These are phyloP conservation scores for Solea solea DNA, from an alignment of 2,113 vertebrate species.

Conservation along the genomic window DNA sequence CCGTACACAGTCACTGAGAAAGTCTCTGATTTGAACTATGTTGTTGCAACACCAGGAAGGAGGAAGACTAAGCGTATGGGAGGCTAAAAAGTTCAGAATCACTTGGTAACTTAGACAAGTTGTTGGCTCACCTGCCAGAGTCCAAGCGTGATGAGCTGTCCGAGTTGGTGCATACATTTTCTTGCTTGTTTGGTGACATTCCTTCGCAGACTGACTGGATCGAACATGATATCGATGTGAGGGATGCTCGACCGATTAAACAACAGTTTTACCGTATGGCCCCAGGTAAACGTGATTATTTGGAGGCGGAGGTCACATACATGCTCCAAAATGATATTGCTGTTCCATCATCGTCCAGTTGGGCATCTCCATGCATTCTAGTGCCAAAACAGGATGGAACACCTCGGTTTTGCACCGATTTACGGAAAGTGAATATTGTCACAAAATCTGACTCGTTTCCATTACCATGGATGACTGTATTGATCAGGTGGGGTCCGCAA, in stretches of 20 bases:
- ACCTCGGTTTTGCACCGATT: background rate
- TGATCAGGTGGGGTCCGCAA: background rate
- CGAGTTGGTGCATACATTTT: no score
- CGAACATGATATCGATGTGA: background rate
- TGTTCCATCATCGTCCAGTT: background rate
- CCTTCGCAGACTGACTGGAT: background rate
- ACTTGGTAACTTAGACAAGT: no score
- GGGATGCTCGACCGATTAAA: background rate
- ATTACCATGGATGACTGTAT: background rate
- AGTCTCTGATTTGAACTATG: background rate
- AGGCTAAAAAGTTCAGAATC: no score
- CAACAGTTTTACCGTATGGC: background rate
- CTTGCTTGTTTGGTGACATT: background rate
- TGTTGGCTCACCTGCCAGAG: no score
- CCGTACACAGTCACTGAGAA: background rate
- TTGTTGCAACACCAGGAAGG: background rate
- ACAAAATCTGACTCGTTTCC: background rate
- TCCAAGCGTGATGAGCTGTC: no score
- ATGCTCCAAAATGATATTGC: background rate
- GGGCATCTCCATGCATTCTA: background rate
- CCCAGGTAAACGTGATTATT: background rate
- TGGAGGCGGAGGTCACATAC: background rate
- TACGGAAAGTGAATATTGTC: background rate
- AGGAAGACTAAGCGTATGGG: background rate
- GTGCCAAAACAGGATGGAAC: background rate